Conservation (phyloP, 2,113 vertebrate genomes). For the Excalfactoria chinensis region DNA sequence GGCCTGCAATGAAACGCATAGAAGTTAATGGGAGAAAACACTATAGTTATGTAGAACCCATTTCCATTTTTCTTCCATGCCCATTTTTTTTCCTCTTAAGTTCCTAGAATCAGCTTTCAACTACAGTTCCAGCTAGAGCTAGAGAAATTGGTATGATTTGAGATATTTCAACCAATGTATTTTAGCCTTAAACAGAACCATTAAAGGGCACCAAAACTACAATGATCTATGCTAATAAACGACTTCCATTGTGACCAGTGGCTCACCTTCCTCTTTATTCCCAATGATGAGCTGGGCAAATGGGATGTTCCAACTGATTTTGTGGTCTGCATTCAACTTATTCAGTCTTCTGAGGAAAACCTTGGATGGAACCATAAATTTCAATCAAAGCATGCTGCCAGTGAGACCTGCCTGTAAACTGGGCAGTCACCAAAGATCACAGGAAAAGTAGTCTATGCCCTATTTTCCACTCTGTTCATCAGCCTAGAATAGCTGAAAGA, state of each 20-base stretch:
- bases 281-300: not conserved
- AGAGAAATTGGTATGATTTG: not conserved
- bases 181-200: not conserved
- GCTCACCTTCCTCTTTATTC: not conserved
- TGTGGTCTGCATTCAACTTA: not conserved
- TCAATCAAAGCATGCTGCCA: not conserved
- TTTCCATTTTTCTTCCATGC: not conserved
- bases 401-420: not conserved
- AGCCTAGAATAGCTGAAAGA: conserved; percentile 5
- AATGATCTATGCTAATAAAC: not conserved
- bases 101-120: conserved; percentile 15
- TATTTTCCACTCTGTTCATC: conserved; percentile 40
- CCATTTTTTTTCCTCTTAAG: not conserved
- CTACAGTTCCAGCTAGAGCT: not conserved
- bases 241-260: not conserved
- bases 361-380: not conserved
- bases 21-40: not conserved
- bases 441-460: not conserved
- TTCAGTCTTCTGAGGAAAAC: not conserved
- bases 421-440: not conserved
- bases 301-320: not conserved
- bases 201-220: not conserved
- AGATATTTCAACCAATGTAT: not conserved
- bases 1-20: conserved; percentile 52
- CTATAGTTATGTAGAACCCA: conserved; percentile 1